Base-by-base conservation (phyloP, 2,113 vertebrate genomes). In the Siphamia tubifer region DNA sequence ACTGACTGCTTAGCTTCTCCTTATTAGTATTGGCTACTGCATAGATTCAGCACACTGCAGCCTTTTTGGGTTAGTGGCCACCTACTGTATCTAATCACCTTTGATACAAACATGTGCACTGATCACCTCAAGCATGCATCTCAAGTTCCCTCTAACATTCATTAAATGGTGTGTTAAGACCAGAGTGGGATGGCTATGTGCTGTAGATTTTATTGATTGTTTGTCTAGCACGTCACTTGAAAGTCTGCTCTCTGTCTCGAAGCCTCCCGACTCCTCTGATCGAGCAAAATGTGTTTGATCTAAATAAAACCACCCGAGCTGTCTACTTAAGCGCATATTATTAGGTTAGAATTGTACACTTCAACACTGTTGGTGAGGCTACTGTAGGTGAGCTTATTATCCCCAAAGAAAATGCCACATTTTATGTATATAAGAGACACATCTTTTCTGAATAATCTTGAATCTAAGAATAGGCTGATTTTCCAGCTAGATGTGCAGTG, bases 21-120 rank as follows among this genome's bases (percentile, higher is more conserved):
- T 87, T 78, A 84, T 87, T 82, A 78, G 63, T 75, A 73, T 58
- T 72, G 69, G 71, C 68, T 77, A 78, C 77, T 70, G 69, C 43
- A 38, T 76, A 76, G 53, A 74, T 81, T 73, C 55, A 63, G 35
- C 66, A 68, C 20, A 51, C 68, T 31, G 36, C 47, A 55, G 12
- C 27, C 52, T 8, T 31, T 51, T 52, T 30, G 27, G 42, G 71
- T 4, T 57, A 36, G 44, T 68, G 67, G 49, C 54, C 49, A 73
- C 44, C 43, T 48, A 5, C n/a, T n/a, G n/a, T 39, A 52, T 42
- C 36, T 66, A 52, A 81, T 77, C 80, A 63, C 63, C 70, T 67
- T 67, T 44, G 28, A 63, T 62, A 54, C 28, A 51, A 31, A 35
- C 15, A 24, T 67, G 43, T 74, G 55, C 32, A 28, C 56, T 64